A percentile compares a stretch with the other conserved stretches of the same genome.
Conservation (phyloP, 2,888 invertebrate genomes). For the Drosophila parthenogenetica region DNA sequence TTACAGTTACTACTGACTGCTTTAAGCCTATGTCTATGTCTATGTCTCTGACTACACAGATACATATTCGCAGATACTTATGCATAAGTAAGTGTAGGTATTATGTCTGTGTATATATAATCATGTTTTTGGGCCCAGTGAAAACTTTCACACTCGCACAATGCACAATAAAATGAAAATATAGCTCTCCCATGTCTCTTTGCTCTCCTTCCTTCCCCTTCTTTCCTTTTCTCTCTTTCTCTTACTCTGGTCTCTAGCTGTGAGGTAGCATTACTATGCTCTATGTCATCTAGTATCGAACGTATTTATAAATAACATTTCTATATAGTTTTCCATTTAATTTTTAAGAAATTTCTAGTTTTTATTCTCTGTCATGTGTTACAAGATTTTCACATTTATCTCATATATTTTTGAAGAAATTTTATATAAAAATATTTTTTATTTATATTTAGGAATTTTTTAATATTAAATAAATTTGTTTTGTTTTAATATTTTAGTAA, state of each 20-base stretch:
- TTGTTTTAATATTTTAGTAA: too few species aligned
- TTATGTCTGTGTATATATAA: neutral
- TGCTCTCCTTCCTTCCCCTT: neutral
- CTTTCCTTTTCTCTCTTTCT: neutral
- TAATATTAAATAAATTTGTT: too few species aligned
- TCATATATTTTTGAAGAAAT: too few species aligned
- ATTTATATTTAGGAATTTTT: too few species aligned
- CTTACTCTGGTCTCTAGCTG: neutral
- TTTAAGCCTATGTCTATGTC: slow-evolving; percentile 1
- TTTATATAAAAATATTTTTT: neutral
- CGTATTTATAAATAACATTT: slow-evolving; percentile 11
- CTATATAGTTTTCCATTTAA: neutral
- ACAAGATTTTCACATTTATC: neutral
- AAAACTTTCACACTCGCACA: slow-evolving; percentile 68
- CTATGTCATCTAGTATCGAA: slow-evolving; percentile 21
- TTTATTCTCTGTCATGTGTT: neutral
- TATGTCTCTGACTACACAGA: neutral
- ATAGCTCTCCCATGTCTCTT: slow-evolving; percentile 12
- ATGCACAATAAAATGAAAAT: slow-evolving; percentile 43
- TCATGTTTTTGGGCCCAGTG: slow-evolving; percentile 13
- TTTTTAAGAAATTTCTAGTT: neutral
- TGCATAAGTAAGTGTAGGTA: slow-evolving; percentile 8
- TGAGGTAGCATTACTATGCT: neutral
- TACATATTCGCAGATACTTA: neutral
- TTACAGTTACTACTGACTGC: slow-evolving; percentile 4